Conservation (phyloP, 1,140 invertebrate genomes). For the Lamellibrachia luymesi region DNA sequence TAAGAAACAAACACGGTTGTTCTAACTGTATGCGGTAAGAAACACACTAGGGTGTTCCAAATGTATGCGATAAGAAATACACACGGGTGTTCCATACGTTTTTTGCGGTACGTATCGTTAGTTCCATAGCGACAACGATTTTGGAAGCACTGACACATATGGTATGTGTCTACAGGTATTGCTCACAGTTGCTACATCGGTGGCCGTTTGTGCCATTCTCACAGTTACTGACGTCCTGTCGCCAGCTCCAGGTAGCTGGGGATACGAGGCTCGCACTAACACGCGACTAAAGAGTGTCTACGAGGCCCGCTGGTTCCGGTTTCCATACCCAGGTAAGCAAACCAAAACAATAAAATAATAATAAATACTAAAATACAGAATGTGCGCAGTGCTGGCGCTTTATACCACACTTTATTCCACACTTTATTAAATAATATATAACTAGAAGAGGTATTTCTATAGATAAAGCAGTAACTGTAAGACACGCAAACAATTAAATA, state of each 20-base stretch:
- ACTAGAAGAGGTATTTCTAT: background rate
- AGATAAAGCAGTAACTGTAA: background rate
- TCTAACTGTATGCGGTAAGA: background rate
- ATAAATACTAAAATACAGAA: background rate
- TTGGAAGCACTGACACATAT: background rate
- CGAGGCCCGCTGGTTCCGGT: constrained; percentile 77
- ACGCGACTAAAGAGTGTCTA: constrained; percentile 71
- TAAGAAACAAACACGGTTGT: too few relatives aligned
- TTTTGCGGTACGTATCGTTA: background rate
- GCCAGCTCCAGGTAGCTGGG: constrained; percentile 41
- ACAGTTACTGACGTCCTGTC: constrained; percentile 69
- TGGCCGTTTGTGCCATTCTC: constrained; percentile 73
- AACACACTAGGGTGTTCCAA: too few relatives aligned
- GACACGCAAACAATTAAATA: too few relatives aligned
- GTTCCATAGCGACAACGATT: background rate
- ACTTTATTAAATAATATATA: background rate
- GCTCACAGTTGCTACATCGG: constrained; percentile 76
- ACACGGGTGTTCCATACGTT: background rate
- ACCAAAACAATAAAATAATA: background rate
- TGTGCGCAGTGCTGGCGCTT: background rate
- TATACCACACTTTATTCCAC: background rate
- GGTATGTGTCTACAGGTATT: constrained; percentile 48
- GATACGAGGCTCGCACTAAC: constrained; percentile 76
- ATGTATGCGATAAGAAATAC: too few relatives aligned
- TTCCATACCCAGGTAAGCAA: constrained; percentile 78